phyloP scores from a whole-genome alignment of 2,797 vertebrate genomes.

The Microcaecilia unicolor region DNA sequence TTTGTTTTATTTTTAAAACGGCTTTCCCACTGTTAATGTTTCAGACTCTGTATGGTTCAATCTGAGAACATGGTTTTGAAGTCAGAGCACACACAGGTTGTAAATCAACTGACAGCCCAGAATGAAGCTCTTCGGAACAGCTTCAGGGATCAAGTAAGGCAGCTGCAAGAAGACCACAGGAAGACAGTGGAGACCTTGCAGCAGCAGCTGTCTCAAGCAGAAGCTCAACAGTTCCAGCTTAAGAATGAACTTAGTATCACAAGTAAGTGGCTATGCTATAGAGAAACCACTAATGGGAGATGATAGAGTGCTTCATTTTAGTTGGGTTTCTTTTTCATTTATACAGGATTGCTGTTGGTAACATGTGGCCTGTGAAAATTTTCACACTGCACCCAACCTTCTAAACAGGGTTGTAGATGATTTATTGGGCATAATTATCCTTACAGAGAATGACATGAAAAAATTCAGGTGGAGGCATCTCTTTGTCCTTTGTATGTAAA shows the following conservation, averaged over 20 bases:
- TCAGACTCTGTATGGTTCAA: constrained; percentile 75
- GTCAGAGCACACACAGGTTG: constrained; percentile 68
- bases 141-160: constrained; percentile 81
- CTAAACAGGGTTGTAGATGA: too few relatives aligned
- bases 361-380: too few relatives aligned
- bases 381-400: too few relatives aligned
- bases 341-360: too few relatives aligned
- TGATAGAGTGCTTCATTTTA: too few relatives aligned
- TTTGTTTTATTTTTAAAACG: too few relatives aligned
- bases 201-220: constrained; percentile 74
- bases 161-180: constrained; percentile 82
- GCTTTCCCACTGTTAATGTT: neutral
- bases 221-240: constrained; percentile 78
- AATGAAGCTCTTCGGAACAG: constrained; percentile 67
- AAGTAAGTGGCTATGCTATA: constrained; percentile 63
- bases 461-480: too few relatives aligned
- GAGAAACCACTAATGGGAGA: too few relatives aligned
- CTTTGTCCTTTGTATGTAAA: too few relatives aligned
- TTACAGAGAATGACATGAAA: too few relatives aligned
- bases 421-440: too few relatives aligned
- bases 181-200: constrained; percentile 83
- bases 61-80: constrained; percentile 75
- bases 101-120: constrained; percentile 70
- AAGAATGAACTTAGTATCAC: constrained; percentile 63
- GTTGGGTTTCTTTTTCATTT: too few relatives aligned